A percentile compares a stretch with the other conserved stretches of the same genome.
phyloP scores from a whole-genome alignment of 2,888 invertebrate genomes.

The Heliconius ismenius region DNA sequence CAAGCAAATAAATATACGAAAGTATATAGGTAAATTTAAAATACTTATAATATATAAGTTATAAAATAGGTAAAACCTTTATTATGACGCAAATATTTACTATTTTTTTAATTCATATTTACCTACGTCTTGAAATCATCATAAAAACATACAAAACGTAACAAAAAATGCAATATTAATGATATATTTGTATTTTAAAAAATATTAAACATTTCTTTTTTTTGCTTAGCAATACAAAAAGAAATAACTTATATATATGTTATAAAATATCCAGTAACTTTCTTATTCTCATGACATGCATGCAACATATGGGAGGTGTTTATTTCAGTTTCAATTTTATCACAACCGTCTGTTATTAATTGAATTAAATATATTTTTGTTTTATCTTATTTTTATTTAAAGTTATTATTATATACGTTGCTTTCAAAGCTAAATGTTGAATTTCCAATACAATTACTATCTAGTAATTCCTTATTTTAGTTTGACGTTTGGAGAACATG shows the following conservation, averaged over 20 bases:
- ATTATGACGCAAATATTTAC: neutral
- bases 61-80: neutral
- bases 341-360: neutral
- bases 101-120: neutral
- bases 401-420: neutral
- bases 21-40: neutral
- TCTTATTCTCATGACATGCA: constrained; percentile 10
- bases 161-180: neutral
- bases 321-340: neutral
- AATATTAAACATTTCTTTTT: neutral
- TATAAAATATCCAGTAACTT: constrained; percentile 1
- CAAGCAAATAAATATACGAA: neutral
- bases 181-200: neutral
- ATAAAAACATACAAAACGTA: neutral
- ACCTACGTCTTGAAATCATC: neutral
- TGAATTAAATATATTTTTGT: neutral
- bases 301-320: constrained; percentile 14
- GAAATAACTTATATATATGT: neutral
- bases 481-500: constrained; percentile 72
- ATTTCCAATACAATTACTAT: constrained; percentile 34
- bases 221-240: neutral
- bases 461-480: constrained; percentile 47
- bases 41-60: too few relatives aligned
- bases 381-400: neutral
- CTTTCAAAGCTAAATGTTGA: neutral